These are phyloP conservation scores for Melolontha melolontha DNA, from an alignment of 2,888 invertebrate species.

Conservation along the genomic window DNA sequence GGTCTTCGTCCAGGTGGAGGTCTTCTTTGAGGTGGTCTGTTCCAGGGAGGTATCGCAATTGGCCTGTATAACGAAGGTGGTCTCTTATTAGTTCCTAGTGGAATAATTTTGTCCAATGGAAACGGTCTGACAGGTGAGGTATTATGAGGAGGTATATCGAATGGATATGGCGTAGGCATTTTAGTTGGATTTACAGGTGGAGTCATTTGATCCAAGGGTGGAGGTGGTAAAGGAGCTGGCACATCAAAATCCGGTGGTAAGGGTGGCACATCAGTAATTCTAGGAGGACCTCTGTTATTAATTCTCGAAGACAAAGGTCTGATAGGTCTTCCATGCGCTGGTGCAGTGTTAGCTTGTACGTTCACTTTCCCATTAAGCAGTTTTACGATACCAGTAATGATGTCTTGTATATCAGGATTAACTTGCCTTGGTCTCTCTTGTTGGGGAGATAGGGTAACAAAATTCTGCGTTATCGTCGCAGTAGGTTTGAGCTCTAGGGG, in stretches of 20 bases:
- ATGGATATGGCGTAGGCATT: slow-evolving; percentile 79
- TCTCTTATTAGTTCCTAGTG: slow-evolving; percentile 62
- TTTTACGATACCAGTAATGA: slow-evolving; percentile 90
- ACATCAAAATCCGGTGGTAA: slow-evolving; percentile 77
- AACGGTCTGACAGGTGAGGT: slow-evolving; percentile 63
- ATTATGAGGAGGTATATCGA: slow-evolving; percentile 76
- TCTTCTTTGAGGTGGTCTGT: slow-evolving; percentile 68
- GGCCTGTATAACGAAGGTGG: slow-evolving; percentile 68
- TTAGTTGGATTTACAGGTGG: slow-evolving; percentile 68
- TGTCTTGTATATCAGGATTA: slow-evolving; percentile 88
- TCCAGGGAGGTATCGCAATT: slow-evolving; percentile 75
- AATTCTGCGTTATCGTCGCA: slow-evolving; percentile 66
- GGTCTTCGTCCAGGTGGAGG: slow-evolving; percentile 69
- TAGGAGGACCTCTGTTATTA: slow-evolving; percentile 90
- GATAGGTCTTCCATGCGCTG: slow-evolving; percentile 69
- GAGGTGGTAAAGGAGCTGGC: slow-evolving; percentile 66
- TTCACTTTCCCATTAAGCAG: slow-evolving; percentile 90
- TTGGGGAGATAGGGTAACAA: slow-evolving; percentile 68
- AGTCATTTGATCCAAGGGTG: slow-evolving; percentile 65
- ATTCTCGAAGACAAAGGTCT: slow-evolving; percentile 82
- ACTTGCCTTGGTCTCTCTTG: slow-evolving; percentile 67
- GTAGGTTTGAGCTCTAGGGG: slow-evolving; percentile 70
- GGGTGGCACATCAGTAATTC: slow-evolving; percentile 82
- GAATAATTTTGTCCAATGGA: slow-evolving; percentile 66
- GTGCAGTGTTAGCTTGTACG: slow-evolving; percentile 81